These are phyloP conservation scores for Myrmophylax atrothorax DNA, from an alignment of 2,113 vertebrate species.

Conservation along the genomic window DNA sequence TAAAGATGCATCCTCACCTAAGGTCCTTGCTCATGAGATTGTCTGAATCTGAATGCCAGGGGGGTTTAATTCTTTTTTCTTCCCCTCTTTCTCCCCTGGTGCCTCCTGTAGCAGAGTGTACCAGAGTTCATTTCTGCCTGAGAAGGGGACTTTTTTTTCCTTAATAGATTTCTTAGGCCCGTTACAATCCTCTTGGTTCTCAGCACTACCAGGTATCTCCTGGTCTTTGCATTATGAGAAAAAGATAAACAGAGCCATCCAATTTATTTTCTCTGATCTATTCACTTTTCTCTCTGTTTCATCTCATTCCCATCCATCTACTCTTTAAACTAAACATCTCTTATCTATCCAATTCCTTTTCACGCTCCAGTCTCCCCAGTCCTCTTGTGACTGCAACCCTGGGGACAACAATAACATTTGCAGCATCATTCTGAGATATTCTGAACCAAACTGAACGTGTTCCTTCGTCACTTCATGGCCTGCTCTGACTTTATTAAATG, in stretches of 20 bases:
- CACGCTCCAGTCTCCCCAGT: conserved; percentile 6
- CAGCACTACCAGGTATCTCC: neutral
- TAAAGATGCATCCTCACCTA: neutral
- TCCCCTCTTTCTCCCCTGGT: neutral
- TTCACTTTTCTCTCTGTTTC: conserved; percentile 35
- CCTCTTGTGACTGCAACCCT: conserved; percentile 19
- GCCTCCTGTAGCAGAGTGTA: neutral
- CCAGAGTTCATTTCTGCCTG: neutral
- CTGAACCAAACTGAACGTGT: neutral
- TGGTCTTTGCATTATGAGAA: neutral
- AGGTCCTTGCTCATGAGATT: neutral
- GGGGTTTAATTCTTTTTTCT: rapidly evolving
- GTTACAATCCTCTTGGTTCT: neutral
- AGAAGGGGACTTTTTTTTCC: neutral
- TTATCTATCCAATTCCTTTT: conserved; percentile 48
- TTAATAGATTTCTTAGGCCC: neutral
- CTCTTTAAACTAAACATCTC: conserved; percentile 42
- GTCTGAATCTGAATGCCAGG: neutral
- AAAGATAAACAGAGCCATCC: conserved; percentile 19
- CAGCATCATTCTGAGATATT: conserved; percentile 7
- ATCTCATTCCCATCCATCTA: conserved; percentile 29
- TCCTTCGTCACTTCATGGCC: neutral
- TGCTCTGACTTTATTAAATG: neutral
- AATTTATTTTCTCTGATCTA: conserved; percentile 30
- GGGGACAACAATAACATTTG: conserved; percentile 52